A percentile compares a stretch with the other conserved stretches of the same genome.
phyloP scores from a whole-genome alignment of 1,140 invertebrate species.

The Riptortus pedestris region DNA sequence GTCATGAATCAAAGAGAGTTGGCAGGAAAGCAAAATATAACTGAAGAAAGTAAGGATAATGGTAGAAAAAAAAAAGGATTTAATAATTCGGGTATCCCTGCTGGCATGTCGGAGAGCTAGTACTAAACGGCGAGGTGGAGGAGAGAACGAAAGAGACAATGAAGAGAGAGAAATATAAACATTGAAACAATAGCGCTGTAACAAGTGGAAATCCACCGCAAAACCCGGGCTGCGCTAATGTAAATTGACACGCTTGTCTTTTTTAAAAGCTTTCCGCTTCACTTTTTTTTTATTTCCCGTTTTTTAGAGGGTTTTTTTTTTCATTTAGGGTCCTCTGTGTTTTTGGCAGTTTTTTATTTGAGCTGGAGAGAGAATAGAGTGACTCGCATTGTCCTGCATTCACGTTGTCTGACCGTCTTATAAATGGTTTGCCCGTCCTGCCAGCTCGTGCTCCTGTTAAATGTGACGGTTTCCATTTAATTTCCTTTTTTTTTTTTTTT shows the following conservation, averaged over 20 bases:
- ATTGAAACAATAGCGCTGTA: not conserved
- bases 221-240: not conserved
- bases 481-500: too few relatives aligned
- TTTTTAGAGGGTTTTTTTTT: not conserved
- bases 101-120: too few relatives aligned
- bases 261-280: not conserved
- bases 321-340: not conserved
- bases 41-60: too few relatives aligned
- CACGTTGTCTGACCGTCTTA: not conserved
- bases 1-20: too few relatives aligned
- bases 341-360: not conserved
- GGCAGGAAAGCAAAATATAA: too few relatives aligned
- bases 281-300: not conserved
- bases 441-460: not conserved
- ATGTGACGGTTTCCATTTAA: not conserved
- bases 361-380: not conserved
- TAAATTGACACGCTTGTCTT: not conserved
- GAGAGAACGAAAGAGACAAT: not conserved
- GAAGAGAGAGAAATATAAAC: not conserved
- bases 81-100: too few relatives aligned
- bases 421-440: not conserved
- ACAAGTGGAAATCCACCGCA: not conserved
- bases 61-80: too few relatives aligned
- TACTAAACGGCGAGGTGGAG: not conserved
- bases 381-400: not conserved